Evolutionary conservation across 2,797 vertebrate species (phyloP).

Genomic region (Picus viridis): DNA sequence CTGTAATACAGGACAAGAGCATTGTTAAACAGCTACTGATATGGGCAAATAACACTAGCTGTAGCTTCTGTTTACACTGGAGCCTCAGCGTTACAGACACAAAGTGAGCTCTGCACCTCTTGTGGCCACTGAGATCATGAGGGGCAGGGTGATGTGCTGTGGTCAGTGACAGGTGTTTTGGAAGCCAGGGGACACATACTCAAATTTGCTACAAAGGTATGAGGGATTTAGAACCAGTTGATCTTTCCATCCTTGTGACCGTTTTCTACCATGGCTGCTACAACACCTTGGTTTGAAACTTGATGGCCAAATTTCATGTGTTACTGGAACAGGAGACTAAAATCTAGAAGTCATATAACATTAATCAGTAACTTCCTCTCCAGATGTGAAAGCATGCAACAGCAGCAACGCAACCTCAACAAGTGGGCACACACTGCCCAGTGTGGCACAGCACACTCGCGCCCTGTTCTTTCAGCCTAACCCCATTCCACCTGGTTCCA

Average conservation of each 20-base stretch:
- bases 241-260: background rate
- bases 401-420: background rate
- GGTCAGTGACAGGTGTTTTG: background rate
- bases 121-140: background rate
- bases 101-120: background rate
- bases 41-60: background rate
- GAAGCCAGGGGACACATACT: background rate
- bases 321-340: background rate
- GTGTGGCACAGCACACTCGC: background rate
- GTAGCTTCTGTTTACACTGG: background rate
- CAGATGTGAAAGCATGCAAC: background rate
- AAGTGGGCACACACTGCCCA: background rate
- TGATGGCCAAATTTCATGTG: fast-evolving
- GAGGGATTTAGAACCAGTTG: background rate
- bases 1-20: constrained; percentile 4
- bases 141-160: background rate
- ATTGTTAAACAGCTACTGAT: constrained; percentile 13
- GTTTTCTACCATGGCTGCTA: background rate
- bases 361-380: background rate
- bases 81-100: background rate
- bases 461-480: background rate
- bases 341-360: background rate
- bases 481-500: background rate
- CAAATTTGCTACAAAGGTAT: background rate
- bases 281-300: background rate